Conservation (phyloP, 1,140 invertebrate genomes). For the Steinernema feltiae region DNA sequence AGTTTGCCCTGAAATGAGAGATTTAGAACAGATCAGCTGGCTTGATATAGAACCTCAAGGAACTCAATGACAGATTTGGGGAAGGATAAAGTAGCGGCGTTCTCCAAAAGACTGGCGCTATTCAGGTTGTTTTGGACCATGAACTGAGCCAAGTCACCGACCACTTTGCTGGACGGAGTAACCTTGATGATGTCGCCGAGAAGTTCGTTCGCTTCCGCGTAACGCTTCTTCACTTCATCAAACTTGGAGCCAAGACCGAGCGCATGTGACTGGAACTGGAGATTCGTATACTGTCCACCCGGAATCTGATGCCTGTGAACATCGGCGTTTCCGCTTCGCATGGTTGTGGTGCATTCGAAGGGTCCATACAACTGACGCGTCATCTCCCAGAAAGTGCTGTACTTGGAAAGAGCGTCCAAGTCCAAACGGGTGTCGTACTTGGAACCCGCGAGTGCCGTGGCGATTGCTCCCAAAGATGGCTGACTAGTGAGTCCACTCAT, state of each 20-base stretch:
- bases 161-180: constrained; percentile 95
- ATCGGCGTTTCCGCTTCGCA: constrained; percentile 98
- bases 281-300: constrained; percentile 96
- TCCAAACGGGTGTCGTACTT: constrained; percentile 68
- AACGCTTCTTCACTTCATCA: constrained; percentile 85
- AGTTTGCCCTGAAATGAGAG: no score
- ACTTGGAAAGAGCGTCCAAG: constrained; percentile 77
- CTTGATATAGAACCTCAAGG: no score
- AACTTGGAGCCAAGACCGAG: constrained; percentile 92
- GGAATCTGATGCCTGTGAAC: constrained; percentile 96
- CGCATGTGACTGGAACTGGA: constrained; percentile 95
- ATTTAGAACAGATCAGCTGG: constrained; percentile 24
- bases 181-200: constrained; percentile 96
- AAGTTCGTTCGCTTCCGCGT: constrained; percentile 85
- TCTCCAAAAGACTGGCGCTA: constrained; percentile 73
- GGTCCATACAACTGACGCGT: constrained; percentile 89
- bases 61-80: constrained; percentile 95
- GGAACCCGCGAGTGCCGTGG: constrained; percentile 72
- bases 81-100: constrained; percentile 90
- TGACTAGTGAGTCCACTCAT: constrained; percentile 98
- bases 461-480: constrained; percentile 93
- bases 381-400: constrained; percentile 98
- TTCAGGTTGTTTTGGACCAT: constrained; percentile 97
- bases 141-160: constrained; percentile 96
- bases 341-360: constrained; percentile 95